Percentiles rank a stretch among this genome's conserved stretches.
Conservation (phyloP, 2,113 vertebrate genomes). For the Hippolais icterina region DNA sequence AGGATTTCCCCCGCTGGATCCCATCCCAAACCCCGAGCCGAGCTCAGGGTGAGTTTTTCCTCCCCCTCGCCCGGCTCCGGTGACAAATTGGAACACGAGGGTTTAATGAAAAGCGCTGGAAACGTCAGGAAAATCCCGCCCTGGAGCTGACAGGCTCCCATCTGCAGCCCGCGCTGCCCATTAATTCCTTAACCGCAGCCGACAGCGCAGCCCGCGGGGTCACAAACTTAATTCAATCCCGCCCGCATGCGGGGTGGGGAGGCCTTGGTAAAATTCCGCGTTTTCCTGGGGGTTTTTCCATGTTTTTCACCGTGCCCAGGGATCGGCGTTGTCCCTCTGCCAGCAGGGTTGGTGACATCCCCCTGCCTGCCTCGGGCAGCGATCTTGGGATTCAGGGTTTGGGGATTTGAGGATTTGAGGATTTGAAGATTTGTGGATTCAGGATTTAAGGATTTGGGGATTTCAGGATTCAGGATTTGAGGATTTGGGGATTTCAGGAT, state of each 20-base stretch:
- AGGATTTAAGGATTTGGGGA: not conserved
- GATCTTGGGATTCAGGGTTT: not conserved
- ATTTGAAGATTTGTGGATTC: not conserved
- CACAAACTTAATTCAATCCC: conserved; percentile 83
- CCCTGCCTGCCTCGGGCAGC: too few relatives aligned
- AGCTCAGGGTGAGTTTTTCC: conserved; percentile 73
- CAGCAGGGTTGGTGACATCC: too few relatives aligned
- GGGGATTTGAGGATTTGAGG: not conserved
- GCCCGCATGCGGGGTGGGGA: not conserved
- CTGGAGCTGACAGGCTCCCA: conserved; percentile 78
- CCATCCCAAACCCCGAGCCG: not conserved
- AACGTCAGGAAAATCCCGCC: conserved; percentile 77
- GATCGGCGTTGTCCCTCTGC: not conserved
- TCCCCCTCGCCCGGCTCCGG: conserved; percentile 75
- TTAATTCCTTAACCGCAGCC: conserved; percentile 81
- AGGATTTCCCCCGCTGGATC: not conserved
- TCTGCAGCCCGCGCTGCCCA: conserved; percentile 78
- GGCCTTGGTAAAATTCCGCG: accelerated
- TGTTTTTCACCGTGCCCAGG: not conserved
- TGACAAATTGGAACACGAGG: conserved; percentile 83
- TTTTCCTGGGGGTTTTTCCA: not conserved
- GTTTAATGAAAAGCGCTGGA: conserved; percentile 81
- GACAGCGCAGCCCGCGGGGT: conserved; percentile 81
- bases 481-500: too few relatives aligned
- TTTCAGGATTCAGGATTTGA: not conserved